Base-by-base conservation (phyloP, 2,888 invertebrate species). In the Ectemnius cavifrons region DNA sequence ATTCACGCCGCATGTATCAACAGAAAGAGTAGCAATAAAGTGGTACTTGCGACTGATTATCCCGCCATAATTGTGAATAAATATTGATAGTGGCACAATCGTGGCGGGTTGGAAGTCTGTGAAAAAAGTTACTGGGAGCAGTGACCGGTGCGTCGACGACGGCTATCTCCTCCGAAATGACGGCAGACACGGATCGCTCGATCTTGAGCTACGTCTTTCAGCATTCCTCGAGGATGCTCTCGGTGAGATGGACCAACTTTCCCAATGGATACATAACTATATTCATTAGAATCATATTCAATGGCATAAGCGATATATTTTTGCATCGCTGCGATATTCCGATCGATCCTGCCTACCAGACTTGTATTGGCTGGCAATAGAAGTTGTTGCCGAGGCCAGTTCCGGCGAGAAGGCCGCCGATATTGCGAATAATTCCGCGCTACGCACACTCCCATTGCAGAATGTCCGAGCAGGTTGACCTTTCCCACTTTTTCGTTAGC, bases 131-230 rank as follows among this genome's bases (percentile, higher is more conserved):
- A 13, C 14, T 14, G 57, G 23, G 61, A 28, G 37, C 18, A n/a
- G 45, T 16, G 20, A 52, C 60, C 16, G 47, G 18, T 16, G 23
- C 2, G 3, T 23, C 23, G 23, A 23, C 61, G 20, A 13, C 37
- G 28, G 20, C 16, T 18, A 5, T 14, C 13, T 13, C 64, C 60
- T 46, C 23, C 52, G 52, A 16, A 16, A 86, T 86, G 86, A 75
- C 79, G 5, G 69, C 67, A n/a, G 79, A 85, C 8, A 47, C 77
- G 84, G 37, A 37, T 13, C 82, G 80, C 37, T 80, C 85, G 63
- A 86, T 84, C 28, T 78, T 90, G 4, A 89, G 88, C 77, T 90
- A 90, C 78, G 90, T 90, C 4, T 88, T 90, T 59, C 90, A 89
- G 77, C 89, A 89, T 66, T 89, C 90, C 1, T 89, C 90, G 23